A percentile compares a stretch with the other conserved stretches of the same genome.
phyloP scores from a whole-genome alignment of 2,113 vertebrate species.

The Plectropomus leopardus region DNA sequence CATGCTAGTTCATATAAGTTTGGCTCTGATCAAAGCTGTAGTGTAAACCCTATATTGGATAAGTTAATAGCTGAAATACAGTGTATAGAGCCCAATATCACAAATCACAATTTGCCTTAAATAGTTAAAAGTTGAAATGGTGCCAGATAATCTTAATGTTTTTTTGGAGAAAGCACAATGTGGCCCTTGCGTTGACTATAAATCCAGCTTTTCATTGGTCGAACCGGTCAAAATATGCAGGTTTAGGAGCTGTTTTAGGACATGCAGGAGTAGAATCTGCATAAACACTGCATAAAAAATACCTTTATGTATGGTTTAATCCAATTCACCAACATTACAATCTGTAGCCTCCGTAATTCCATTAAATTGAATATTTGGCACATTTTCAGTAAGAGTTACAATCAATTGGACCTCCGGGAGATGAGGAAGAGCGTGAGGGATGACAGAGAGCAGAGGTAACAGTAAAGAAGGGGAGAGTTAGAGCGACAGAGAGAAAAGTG shows the following conservation, averaged over 20 bases:
- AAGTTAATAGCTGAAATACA: no score
- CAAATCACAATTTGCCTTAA: no score
- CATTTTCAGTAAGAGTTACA: background rate
- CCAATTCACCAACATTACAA: background rate
- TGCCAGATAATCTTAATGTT: no score
- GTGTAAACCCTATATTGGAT: no score
- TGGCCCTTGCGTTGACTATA: background rate
- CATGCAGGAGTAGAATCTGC: background rate
- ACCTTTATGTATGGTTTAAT: background rate
- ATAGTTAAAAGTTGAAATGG: no score
- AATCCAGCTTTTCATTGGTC: background rate
- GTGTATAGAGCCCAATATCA: no score
- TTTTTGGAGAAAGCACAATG: background rate
- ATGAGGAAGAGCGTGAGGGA: conserved; percentile 12
- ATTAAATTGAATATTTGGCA: conserved; percentile 14
- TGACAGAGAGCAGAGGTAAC: conserved; percentile 11
- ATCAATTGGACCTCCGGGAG: background rate
- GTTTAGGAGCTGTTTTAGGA: background rate
- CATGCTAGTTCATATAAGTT: background rate
- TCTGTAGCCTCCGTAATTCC: background rate
- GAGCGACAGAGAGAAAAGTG: conserved; percentile 42
- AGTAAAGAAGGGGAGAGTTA: background rate
- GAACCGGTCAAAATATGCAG: background rate
- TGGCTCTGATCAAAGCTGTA: no score
- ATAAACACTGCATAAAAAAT: background rate